Evolutionary conservation across 2,113 vertebrate species (phyloP), one percentile per base, ranked within the genome.

Genomic region (Ahaetulla prasina): DNA sequence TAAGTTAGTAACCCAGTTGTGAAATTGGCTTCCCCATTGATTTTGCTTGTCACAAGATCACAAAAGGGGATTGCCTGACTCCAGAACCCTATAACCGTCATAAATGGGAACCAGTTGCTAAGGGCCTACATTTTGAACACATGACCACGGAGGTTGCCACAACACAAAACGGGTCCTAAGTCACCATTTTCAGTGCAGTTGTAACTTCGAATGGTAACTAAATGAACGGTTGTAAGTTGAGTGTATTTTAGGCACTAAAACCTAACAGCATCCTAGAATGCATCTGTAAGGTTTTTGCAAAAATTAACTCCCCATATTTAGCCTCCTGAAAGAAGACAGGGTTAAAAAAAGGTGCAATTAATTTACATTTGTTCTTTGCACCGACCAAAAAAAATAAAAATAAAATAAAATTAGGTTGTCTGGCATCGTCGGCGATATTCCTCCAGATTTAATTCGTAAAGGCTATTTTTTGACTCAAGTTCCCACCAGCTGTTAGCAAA

Each of bases 401-500:
- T 3, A 25, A 57, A 54, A 54, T 54, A 54, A 54, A 54, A 53
- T 54, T 5, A 54, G 23, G 23, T 50, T 45, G 92, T 90, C 93
- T 91, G 0, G 0, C 52, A 7, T 60, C 92, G 85, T 27, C 87
- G 30, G 43, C 23, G 47, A 60, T 88, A 90, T 22, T 49, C 54
- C 20, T 3, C 10, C 85, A 93, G 12, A 20, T 39, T 93, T 20
- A 93, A 93, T 80, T 92, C 88, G 55, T 47, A 35, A 25, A 23
- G 1, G 89, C 43, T 27, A 57, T 27, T 47, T 94, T 80, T 89
- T 80, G 91, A 93, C 91, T 3, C 30, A 60, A 90, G 90, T 39
- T 55, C 25, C 92, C 39, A 87, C 9, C 55, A 80, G 90, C 74
- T 49, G 87, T 85, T 89, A 52, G n/a, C 10, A 35, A 22, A 86